Evolutionary conservation across 1,140 invertebrate genomes (phyloP).

Genomic region (Drosophila tropicalis): DNA sequence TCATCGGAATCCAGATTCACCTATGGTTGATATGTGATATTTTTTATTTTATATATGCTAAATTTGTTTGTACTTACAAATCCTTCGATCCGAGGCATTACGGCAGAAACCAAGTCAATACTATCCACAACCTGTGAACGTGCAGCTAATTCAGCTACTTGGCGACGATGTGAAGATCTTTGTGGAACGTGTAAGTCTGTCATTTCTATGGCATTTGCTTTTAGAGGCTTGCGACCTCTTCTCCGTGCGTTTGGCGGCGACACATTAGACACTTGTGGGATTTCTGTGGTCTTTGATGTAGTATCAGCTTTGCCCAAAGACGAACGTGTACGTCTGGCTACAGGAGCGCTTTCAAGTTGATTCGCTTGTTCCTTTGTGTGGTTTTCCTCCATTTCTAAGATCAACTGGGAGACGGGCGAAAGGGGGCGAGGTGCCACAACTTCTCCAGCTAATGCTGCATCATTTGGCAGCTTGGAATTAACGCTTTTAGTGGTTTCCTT

Average conservation of each 20-base stretch:
- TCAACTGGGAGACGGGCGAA: conserved; percentile 54
- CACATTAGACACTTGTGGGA: too few species aligned
- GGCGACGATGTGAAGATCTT: conserved; percentile 15
- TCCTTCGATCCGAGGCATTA: conserved; percentile 59
- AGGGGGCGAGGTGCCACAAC: conserved; percentile 3
- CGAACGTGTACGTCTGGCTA: conserved; percentile 58
- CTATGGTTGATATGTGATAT: conserved; percentile 9
- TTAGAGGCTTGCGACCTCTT: neutral
- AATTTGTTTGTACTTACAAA: conserved; percentile 44
- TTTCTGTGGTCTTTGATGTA: neutral
- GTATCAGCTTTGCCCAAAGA: conserved; percentile 21
- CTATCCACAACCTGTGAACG: conserved; percentile 47
- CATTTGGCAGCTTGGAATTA: neutral
- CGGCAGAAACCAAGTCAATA: conserved; percentile 68
- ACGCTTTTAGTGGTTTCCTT: conserved; percentile 4
- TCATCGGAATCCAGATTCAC: conserved; percentile 69
- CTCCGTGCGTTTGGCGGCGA: conserved; percentile 23
- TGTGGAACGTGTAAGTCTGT: neutral
- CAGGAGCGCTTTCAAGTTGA: conserved; percentile 17
- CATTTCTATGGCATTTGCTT: too few species aligned
- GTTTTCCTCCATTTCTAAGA: conserved; percentile 52
- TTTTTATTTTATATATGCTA: neutral
- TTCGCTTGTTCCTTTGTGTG: neutral
- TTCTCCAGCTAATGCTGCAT: neutral
- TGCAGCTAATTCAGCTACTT: conserved; percentile 55